Percentiles rank a stretch among this genome's conserved stretches.
Evolutionary conservation across 1,140 invertebrate species (phyloP).

Genomic region (Lepidurus arcticus): DNA sequence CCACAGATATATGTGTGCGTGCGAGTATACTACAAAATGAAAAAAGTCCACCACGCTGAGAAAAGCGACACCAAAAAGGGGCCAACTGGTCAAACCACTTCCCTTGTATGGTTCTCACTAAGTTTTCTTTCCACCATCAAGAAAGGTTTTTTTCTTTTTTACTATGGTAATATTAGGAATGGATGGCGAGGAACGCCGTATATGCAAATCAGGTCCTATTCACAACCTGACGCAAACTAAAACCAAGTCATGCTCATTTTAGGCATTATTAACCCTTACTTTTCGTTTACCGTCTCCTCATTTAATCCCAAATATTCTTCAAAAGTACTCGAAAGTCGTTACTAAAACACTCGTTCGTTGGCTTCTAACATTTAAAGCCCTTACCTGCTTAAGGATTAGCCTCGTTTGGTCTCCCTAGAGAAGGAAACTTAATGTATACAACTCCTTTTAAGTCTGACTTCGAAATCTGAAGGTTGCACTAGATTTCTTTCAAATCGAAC

Average conservation of each 20-base stretch:
- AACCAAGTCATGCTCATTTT: background rate
- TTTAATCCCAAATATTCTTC: background rate
- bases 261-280: background rate
- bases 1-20: too few relatives aligned
- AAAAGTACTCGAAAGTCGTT: too few relatives aligned
- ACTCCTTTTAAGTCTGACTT: too few relatives aligned
- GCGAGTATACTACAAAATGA: background rate
- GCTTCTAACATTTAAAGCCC: too few relatives aligned
- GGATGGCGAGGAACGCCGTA: background rate
- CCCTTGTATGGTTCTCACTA: background rate
- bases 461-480: too few relatives aligned
- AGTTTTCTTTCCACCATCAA: background rate
- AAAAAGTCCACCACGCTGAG: background rate
- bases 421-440: too few relatives aligned
- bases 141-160: background rate
- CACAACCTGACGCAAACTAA: background rate
- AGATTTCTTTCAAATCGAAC: too few relatives aligned
- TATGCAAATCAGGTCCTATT: background rate
- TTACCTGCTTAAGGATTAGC: too few relatives aligned
- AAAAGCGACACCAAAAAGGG: slow-evolving; percentile 2
- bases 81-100: slow-evolving; percentile 14
- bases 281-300: background rate
- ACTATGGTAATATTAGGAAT: background rate
- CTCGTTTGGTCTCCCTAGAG: too few relatives aligned
- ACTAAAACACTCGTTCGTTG: too few relatives aligned